Conservation (phyloP, 2,797 vertebrate species). For the Takifugu rubripes region DNA sequence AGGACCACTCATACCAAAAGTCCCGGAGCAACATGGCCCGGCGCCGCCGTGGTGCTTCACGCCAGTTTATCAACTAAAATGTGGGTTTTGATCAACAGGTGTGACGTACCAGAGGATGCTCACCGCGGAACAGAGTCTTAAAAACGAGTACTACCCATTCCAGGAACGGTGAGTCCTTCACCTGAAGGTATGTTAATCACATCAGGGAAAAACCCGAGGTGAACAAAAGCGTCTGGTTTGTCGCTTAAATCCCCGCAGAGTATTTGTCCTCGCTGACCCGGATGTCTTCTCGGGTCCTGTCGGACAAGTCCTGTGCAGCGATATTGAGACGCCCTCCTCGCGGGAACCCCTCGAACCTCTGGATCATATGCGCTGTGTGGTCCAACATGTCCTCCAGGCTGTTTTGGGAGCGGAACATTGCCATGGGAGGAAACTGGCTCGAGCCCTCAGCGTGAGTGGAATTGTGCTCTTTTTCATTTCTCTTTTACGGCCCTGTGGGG, state of each 20-base stretch:
- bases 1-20: no score
- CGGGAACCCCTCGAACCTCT: slow-evolving; percentile 46
- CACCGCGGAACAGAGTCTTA: slow-evolving; percentile 85
- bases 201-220: not conserved
- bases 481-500: not conserved
- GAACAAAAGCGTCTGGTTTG: not conserved
- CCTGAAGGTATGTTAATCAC: not conserved
- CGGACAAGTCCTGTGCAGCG: slow-evolving; percentile 71
- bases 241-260: slow-evolving; percentile 60
- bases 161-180: slow-evolving; percentile 82
- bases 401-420: slow-evolving; percentile 78
- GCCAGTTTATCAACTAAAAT: no score
- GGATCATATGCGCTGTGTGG: slow-evolving; percentile 69
- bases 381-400: slow-evolving; percentile 83
- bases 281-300: slow-evolving; percentile 81
- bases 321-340: slow-evolving; percentile 70
- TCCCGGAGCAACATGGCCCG: no score
- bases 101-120: slow-evolving; percentile 85
- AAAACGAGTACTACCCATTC: slow-evolving; percentile 77
- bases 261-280: slow-evolving; percentile 90
- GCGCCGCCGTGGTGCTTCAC: no score
- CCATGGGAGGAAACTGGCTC: slow-evolving; percentile 59
- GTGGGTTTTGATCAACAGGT: slow-evolving; percentile 62
- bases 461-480: not conserved
- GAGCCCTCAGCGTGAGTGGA: slow-evolving; percentile 80